Base-by-base conservation (phyloP, 2,113 vertebrate species). In the Pardalotus punctatus region DNA sequence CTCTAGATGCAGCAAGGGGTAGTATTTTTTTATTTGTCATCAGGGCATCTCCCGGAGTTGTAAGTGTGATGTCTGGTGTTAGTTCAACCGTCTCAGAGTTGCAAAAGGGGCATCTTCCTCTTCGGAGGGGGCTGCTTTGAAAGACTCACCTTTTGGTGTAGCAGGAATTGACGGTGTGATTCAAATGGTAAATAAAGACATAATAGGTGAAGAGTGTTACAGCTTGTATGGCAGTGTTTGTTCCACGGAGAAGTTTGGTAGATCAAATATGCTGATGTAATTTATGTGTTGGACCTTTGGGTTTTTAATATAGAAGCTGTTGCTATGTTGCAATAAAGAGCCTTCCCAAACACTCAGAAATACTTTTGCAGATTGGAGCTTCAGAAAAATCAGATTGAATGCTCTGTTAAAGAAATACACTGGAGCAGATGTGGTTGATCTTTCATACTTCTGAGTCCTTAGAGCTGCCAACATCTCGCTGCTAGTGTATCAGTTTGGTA, bases 311-410 rank as follows among this genome's bases (percentile, higher is more conserved):
- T 33, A 67, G 54, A 72, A 66, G 31, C 15, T 71, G 58, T 88
- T 94, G 89, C 62, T 90, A 12, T 35, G 67, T 90, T 94, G 76
- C 60, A 73, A 65, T 73, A 88, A 86, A 94, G 83, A 88, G 9
- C 17, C n/a, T 78, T 72, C 28, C 35, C 72, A 71, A 80, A 70
- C 13, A 57, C 31, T 36, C 43, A 77, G 10, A 93, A 82, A 86
- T 73, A 66, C 11, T 71, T 90, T 54, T 77, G 29, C 67, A 61
- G 9, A 20, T 35, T 29, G 14, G 15, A 50, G n/a, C 28, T 67
- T 74, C 53, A 58, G 54, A 70, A 90, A 70, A 88, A 31, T 66
- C 18, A 58, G 40, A 33, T 56, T 2, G 4, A 25, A 65, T 61
- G 15, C 47, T 70, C 12, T 38, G 3, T 62, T 88, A 71, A 38